These are phyloP conservation scores for Leucania comma DNA, from an alignment of 2,888 invertebrate genomes.

Conservation along the genomic window DNA sequence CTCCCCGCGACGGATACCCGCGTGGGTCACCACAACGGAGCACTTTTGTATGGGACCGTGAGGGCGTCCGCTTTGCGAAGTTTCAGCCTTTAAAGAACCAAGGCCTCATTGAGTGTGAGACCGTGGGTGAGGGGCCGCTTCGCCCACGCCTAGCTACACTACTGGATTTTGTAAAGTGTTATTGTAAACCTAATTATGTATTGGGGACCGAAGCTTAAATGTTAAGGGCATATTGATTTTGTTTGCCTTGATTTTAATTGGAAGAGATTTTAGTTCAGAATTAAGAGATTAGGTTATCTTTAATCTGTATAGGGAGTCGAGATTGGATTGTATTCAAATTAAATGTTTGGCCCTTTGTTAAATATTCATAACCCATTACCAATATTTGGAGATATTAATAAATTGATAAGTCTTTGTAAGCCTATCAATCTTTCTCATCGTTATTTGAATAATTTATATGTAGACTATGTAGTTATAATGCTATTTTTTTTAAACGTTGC, in stretches of 20 bases:
- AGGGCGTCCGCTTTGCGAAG: too few species aligned
- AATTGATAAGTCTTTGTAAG: not conserved
- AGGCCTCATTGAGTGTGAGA: too few species aligned
- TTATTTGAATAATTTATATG: not conserved
- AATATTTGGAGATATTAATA: conserved; percentile 9
- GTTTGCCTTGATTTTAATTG: conserved; percentile 53
- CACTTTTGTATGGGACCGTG: too few species aligned
- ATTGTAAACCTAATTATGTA: conserved; percentile 63
- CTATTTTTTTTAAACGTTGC: too few species aligned
- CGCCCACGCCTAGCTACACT: too few species aligned
- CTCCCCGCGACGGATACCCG: too few species aligned
- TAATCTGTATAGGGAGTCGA: conserved; percentile 12
- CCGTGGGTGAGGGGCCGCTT: too few species aligned
- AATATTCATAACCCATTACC: conserved; percentile 21
- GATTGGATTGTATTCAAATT: conserved; percentile 20
- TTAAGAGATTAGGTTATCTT: conserved; percentile 50
- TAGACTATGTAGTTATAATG: too few species aligned
- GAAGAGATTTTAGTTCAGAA: conserved; percentile 44
- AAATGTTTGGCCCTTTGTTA: not conserved
- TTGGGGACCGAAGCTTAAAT: conserved; percentile 41
- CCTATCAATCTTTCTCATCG: not conserved
- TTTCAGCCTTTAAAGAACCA: too few species aligned
- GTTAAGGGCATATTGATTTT: conserved; percentile 47
- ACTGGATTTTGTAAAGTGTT: conserved; percentile 62
- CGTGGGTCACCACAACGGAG: too few species aligned